Evolutionary conservation across 1,140 invertebrate genomes (phyloP), one percentile per base, ranked within the genome.

Genomic region (Leptonema lineaticorne): DNA sequence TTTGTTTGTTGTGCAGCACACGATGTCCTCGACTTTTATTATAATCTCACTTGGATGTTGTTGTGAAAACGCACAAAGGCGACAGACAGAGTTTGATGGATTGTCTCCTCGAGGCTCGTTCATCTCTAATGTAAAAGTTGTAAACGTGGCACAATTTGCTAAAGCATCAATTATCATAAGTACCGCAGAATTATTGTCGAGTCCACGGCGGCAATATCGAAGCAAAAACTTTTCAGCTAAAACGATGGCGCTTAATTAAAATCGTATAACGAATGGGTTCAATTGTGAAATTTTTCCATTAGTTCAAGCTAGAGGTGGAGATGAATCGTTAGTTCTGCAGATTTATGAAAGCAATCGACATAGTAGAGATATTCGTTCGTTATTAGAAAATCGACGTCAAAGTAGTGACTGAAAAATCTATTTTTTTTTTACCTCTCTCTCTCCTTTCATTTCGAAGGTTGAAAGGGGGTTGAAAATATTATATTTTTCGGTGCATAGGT

Each of bases 311-410:
- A n/a, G 30, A 37, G 28, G 28, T 37, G 24, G 59, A 53, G 59
- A 56, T 41, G 59, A 33, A 16, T 16, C 59, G 59, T 48, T 64
- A 58, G 69, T 69, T 63, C 67, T 53, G 64, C 22, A 69, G 71
- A 72, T 72, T 72, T 72, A 72, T 72, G 71, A 67, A 72, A 69
- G 71, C 71, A 72, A 72, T 72, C 68, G 71, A 72, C 71, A 72
- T 69, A 72, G 71, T 72, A 72, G 68, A 63, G 66, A 67, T n/a
- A n/a, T 69, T 72, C 67, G 68, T 24, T 68, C 68, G n/a, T n/a
- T 62, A 69, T 69, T 22, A 53, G 48, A 20, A n/a, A 53, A 53
- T 53, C 48, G 18, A 9, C 45, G 16, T 4, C 45, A 48, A 48
- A 48, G 16, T 48, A 48, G 5, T 48, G 16, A 48, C 20, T 16